A percentile compares a stretch with the other conserved stretches of the same genome.
Evolutionary conservation across 2,797 vertebrate genomes (phyloP).

Genomic region (Peromyscus attwateri): DNA sequence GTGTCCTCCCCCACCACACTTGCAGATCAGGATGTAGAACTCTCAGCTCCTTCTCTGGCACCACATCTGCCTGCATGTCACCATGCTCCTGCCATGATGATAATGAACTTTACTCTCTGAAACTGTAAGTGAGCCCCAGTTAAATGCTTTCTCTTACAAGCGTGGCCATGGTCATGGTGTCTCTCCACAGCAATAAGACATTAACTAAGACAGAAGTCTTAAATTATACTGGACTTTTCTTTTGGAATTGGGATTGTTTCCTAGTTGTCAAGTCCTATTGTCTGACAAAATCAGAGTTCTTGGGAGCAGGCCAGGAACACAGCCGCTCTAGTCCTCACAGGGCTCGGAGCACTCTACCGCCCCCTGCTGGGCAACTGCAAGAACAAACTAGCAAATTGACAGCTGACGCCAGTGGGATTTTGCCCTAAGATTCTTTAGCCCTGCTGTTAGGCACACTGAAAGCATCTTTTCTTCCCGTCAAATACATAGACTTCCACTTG

Average conservation of each 20-base stretch:
- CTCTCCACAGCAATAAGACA: neutral
- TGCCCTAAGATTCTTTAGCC: neutral
- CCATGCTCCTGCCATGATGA: neutral
- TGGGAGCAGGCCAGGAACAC: neutral
- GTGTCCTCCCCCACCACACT: neutral
- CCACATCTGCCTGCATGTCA: neutral
- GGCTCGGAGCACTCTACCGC: constrained; percentile 6
- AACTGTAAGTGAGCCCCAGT: neutral
- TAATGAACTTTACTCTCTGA: neutral
- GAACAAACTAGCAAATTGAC: neutral
- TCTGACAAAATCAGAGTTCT: neutral
- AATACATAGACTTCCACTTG: neutral
- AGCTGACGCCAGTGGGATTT: neutral
- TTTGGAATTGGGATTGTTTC: neutral
- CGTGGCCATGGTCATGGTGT: neutral
- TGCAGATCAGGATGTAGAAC: neutral
- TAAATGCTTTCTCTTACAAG: neutral
- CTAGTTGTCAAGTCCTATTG: neutral
- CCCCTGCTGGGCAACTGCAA: neutral
- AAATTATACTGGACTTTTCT: neutral
- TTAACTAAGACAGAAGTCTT: neutral
- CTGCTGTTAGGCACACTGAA: neutral
- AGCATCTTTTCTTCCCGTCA: neutral
- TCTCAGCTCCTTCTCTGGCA: neutral
- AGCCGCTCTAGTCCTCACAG: neutral